phyloP scores from a whole-genome alignment of 1,140 invertebrate genomes.

The Antheraea pernyi region DNA sequence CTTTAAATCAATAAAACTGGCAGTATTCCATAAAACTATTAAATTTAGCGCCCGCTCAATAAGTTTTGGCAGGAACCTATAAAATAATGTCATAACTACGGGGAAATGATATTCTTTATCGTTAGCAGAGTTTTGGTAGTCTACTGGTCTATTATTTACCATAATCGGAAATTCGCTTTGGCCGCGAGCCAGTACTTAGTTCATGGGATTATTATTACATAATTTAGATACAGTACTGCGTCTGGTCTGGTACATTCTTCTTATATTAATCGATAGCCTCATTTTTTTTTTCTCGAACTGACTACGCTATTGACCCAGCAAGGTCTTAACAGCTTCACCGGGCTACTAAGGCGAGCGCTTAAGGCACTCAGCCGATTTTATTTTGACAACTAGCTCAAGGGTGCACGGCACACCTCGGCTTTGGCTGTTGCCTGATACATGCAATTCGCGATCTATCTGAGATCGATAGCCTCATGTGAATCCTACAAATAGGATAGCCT shows the following conservation, averaged over 20 bases:
- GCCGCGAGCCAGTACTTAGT: slow-evolving; percentile 32
- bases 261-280: neutral
- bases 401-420: no score
- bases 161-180: slow-evolving; percentile 54
- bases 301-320: no score
- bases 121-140: neutral
- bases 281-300: no score
- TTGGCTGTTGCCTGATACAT: no score
- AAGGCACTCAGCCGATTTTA: no score
- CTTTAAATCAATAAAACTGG: neutral
- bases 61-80: neutral
- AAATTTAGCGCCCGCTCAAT: neutral
- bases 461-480: no score
- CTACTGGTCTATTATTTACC: slow-evolving; percentile 35
- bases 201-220: neutral
- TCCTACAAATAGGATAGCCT: no score
- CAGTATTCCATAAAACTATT: slow-evolving; percentile 4
- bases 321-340: no score
- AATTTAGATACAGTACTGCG: neutral
- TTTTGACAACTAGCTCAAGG: no score
- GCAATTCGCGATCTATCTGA: no score
- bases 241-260: slow-evolving; percentile 4
- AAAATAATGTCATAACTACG: slow-evolving; percentile 3
- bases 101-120: slow-evolving; percentile 3
- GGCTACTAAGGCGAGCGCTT: no score